These are phyloP conservation scores for Calameuta filiformis DNA, from an alignment of 2,888 invertebrate species.

Conservation along the genomic window DNA sequence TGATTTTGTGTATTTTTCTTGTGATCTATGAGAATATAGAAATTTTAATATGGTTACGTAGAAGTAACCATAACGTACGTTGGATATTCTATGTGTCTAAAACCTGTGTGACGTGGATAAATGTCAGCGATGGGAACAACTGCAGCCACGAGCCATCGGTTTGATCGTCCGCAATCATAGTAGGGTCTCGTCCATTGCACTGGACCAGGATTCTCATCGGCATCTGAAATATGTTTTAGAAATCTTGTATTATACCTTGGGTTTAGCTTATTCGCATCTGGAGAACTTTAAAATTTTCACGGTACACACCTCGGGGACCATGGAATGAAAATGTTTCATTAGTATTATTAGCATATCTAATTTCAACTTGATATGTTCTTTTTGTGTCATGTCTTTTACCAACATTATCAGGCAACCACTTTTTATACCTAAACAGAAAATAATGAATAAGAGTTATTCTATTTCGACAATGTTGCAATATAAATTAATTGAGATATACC, in stretches of 20 bases:
- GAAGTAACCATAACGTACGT: constrained; percentile 72
- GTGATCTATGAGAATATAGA: background rate
- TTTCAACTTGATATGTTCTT: constrained; percentile 93
- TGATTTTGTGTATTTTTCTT: background rate
- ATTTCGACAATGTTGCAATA: background rate
- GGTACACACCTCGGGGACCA: constrained; percentile 78
- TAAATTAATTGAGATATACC: constrained; percentile 66
- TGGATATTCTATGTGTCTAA: constrained; percentile 92
- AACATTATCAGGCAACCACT: constrained; percentile 91
- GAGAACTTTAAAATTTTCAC: background rate
- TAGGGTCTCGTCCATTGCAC: constrained; percentile 95
- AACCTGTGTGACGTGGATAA: constrained; percentile 92
- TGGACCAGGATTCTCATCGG: constrained; percentile 91
- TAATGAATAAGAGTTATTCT: background rate
- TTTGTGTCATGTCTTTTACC: constrained; percentile 88
- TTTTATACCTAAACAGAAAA: constrained; percentile 72
- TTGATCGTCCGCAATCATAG: constrained; percentile 94
- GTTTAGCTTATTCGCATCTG: background rate
- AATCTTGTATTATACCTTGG: background rate
- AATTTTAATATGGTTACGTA: background rate
- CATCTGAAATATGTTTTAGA: constrained; percentile 65
- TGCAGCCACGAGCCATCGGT: constrained; percentile 95
- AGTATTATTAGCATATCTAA: constrained; percentile 92
- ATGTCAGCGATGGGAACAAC: constrained; percentile 96
- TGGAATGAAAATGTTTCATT: constrained; percentile 97